Base-by-base conservation (phyloP, 2,888 invertebrate species). In the Drosophila fungiperda region DNA sequence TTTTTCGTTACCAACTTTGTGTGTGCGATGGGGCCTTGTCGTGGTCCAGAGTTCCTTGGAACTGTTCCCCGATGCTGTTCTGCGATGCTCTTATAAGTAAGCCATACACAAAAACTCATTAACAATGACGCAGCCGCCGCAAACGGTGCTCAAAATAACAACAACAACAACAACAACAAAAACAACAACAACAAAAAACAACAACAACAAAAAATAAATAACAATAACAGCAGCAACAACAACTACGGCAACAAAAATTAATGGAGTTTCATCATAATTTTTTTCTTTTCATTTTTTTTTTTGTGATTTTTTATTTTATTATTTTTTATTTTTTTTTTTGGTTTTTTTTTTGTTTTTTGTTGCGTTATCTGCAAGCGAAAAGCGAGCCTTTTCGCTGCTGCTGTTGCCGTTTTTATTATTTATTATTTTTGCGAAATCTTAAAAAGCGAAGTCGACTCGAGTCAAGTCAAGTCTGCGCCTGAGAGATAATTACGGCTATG, bases 251-350 rank as follows among this genome's bases (percentile, higher is more conserved):
- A 71, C 71, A 78, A 78, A 87, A 90, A 82, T 91, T 91, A 91
- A 90, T 90, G 90, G 86, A 89, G 87, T 90, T 91, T 89, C 89
- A 87, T 88, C 89, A 86, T 87, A 84, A 87, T 80, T 85, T 82
- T 85, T 82, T 82, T 73, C 66, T 68, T 42, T 58, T 49, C 40
- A 23, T 53, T 45, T 32, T 49, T 49, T 49, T 50, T 23, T 53
- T 50, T 80, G 29, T 29, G 29, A 29, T 82, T 75, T 73, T 65
- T 69, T 26, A 76, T 83, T 26, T 42, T 55, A 58, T 60, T 63
- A 45, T 52, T 29, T 62, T 65, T 29, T 64, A 0, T 80, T 78
- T 69, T 73, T 65, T 69, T 26, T 80, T 83, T 26, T 42, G n/a
- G 36, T 53, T 55, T 61, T 60, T 63, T 42, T 65, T 33, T 64